Evolutionary conservation across 1,140 invertebrate species (phyloP), one percentile per base, ranked within the genome.

Genomic region (Temnothorax curvispinosus): DNA sequence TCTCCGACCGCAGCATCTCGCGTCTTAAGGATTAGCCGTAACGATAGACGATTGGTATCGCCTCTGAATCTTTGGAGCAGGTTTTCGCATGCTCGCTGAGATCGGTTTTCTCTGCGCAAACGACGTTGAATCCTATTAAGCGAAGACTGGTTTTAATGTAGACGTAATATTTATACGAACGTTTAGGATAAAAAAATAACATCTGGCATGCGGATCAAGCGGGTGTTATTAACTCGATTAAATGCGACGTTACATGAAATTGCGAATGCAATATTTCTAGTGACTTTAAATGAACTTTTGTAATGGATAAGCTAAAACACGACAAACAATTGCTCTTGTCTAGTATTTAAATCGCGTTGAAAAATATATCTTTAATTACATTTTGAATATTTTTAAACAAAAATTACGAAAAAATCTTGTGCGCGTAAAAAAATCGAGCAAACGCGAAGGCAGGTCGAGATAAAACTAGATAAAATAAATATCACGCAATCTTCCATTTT

Each of bases 71-170:
- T 44, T 38, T 18, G 54, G 65, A 85, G 87, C 87, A 62, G 65
- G 74, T 86, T 85, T 60, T 50, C 80, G 41, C 69, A 41, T 38
- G 47, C 77, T 67, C n/a, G 62, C 41, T 56, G n/a, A n/a, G 77
- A 54, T 56, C 32, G 32, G 3, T 71, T 54, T 58, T 64, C 21
- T 54, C 35, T 32, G 44, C 69, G 56, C 64, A n/a, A 65, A 69
- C 52, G 81, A 74, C 58, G 44, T 8, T 60, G 60, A 81, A 86
- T 88, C 54, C 41, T 76, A 88, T 89, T 89, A 86, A 86, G 38
- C 67, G 54, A 60, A n/a, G 69, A 89, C 87, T 89, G 88, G 88
- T 88, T 89, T 74, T 86, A 88, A 88, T 21, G 75, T 54, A 56
- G 82, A 80, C 69, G 75, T 67, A 76, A 87, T 75, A 74, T 82